Conservation (phyloP, 1,140 invertebrate species). For the Sesamia nonagrioides region DNA sequence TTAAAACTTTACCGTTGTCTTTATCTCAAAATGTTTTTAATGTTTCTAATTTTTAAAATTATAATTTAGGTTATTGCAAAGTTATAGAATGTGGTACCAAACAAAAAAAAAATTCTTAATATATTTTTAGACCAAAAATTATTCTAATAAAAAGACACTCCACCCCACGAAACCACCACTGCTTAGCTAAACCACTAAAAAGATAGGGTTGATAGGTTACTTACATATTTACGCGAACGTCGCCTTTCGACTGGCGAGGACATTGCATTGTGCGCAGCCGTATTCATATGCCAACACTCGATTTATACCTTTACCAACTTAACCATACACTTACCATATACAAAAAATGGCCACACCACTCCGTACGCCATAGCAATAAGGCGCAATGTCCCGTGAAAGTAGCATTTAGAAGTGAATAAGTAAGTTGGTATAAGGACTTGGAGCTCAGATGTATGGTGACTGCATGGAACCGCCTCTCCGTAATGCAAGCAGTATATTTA, state of each 20-base stretch:
- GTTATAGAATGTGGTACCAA: background rate
- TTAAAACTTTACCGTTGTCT: no score
- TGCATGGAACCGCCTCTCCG: constrained; percentile 60
- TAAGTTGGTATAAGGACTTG: constrained; percentile 26
- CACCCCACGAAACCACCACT: background rate
- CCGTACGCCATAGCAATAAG: constrained; percentile 54
- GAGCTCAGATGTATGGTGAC: constrained; percentile 68
- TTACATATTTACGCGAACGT: constrained; percentile 68
- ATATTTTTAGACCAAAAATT: background rate
- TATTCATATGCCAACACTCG: constrained; percentile 82
- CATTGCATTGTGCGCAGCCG: constrained; percentile 72
- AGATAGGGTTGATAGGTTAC: constrained; percentile 49
- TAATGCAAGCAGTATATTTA: constrained; percentile 73
- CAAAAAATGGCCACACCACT: background rate
- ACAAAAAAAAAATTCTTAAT: no score
- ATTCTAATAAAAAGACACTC: background rate
- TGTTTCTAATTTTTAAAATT: no score
- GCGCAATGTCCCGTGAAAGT: constrained; percentile 33
- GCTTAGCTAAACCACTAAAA: constrained; percentile 53
- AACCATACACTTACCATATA: constrained; percentile 32
- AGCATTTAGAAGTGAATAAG: constrained; percentile 4
- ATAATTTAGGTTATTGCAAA: background rate
- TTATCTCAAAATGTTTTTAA: no score
- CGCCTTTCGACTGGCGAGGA: constrained; percentile 60
- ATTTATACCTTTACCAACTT: constrained; percentile 73